A percentile compares a stretch with the other conserved stretches of the same genome.
Conservation (phyloP, 2,797 vertebrate genomes). For the Loris lydekkerianus region DNA sequence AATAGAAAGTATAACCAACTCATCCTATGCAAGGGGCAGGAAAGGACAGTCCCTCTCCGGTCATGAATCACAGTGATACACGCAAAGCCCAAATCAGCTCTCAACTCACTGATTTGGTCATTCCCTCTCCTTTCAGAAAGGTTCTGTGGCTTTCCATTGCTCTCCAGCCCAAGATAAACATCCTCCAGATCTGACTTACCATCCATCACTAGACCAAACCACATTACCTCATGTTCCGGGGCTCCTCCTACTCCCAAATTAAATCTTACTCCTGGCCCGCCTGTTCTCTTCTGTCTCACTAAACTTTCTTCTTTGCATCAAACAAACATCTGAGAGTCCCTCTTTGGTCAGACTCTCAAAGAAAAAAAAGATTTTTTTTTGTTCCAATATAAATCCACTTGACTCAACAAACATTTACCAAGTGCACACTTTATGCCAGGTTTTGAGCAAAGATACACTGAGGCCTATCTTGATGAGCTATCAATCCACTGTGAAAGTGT, state of each 20-base stretch:
- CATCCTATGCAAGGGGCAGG: neutral
- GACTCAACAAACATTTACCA: neutral
- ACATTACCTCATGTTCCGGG: conserved; percentile 42
- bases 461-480: neutral
- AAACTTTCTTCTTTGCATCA: neutral
- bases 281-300: neutral
- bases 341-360: neutral
- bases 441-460: neutral
- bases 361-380: neutral
- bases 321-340: neutral
- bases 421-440: neutral
- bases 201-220: conserved; percentile 47
- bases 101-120: conserved; percentile 25
- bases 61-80: conserved; percentile 21
- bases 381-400: neutral
- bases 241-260: conserved; percentile 8
- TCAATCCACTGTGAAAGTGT: neutral
- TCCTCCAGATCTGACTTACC: conserved; percentile 52
- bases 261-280: neutral
- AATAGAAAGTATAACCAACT: conserved; percentile 44
- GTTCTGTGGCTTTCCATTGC: conserved; percentile 40
- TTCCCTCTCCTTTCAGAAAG: neutral
- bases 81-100: neutral
- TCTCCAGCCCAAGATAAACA: conserved; percentile 71
- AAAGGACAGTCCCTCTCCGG: neutral